Conservation (phyloP, 2,797 vertebrate genomes). For the Eurystomus glaucurus region DNA sequence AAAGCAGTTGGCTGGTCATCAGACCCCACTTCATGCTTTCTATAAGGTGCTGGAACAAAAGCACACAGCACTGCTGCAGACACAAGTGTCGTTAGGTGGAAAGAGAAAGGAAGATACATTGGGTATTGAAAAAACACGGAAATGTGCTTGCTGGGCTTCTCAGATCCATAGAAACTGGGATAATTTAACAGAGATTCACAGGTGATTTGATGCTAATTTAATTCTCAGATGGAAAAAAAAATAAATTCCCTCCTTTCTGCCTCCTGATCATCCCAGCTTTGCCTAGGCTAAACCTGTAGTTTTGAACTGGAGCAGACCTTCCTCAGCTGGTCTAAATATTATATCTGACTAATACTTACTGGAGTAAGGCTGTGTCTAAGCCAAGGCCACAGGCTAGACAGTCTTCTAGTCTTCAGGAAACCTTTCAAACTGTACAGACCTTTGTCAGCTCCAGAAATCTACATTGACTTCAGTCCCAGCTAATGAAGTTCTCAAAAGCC, state of each 20-base stretch:
- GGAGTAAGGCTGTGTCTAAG: neutral
- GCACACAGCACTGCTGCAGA: neutral
- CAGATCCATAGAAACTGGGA: neutral
- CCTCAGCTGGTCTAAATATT: constrained; percentile 11
- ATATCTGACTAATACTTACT: neutral
- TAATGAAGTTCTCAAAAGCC: constrained; percentile 13
- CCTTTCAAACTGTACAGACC: neutral
- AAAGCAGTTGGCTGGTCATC: neutral
- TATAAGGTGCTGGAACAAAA: neutral
- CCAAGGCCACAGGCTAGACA: constrained; percentile 70
- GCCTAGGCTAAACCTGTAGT: neutral
- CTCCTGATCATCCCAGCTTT: neutral
- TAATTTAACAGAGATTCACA: neutral
- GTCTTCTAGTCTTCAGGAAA: constrained; percentile 48
- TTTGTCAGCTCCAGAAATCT: constrained; percentile 15
- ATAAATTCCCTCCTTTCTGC: neutral
- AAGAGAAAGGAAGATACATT: accelerated
- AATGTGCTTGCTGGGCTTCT: neutral
- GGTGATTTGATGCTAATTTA: neutral
- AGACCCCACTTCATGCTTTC: neutral
- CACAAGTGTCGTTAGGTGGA: neutral
- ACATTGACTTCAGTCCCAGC: neutral
- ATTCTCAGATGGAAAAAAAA: neutral
- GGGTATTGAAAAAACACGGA: neutral
- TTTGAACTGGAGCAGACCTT: neutral